These are phyloP conservation scores for Corbicula japonica DNA, from an alignment of 2,888 invertebrate species.

Conservation along the genomic window DNA sequence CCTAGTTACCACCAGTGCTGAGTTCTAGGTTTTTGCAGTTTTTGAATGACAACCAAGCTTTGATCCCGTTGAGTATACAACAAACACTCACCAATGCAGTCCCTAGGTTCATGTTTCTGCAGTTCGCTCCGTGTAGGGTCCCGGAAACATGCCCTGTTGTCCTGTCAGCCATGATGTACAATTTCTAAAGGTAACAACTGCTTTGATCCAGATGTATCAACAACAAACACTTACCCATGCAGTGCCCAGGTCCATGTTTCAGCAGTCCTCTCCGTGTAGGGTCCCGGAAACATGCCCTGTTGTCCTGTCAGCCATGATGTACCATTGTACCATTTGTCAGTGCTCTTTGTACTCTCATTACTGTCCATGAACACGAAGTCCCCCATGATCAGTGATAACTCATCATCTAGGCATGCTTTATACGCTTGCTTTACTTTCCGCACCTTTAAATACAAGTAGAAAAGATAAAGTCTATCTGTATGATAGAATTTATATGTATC, in stretches of 20 bases:
- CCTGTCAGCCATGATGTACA: slow-evolving; percentile 94
- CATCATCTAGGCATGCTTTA: slow-evolving; percentile 89
- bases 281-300: slow-evolving; percentile 93
- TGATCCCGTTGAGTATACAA: no score
- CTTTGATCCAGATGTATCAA: not conserved
- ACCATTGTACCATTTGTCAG: slow-evolving; percentile 96
- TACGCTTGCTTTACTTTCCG: slow-evolving; percentile 87
- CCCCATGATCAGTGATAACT: slow-evolving; percentile 93
- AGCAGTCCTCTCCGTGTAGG: slow-evolving; percentile 93
- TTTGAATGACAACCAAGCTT: no score
- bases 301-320: slow-evolving; percentile 94
- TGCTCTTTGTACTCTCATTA: slow-evolving; percentile 90
- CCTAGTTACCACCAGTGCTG: no score
- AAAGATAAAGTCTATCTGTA: no score
- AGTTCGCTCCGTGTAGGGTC: slow-evolving; percentile 93
- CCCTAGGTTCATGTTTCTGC: slow-evolving; percentile 97
- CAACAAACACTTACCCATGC: slow-evolving; percentile 88
- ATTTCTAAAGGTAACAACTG: slow-evolving; percentile 87
- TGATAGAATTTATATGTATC: no score
- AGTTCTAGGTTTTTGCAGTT: no score
- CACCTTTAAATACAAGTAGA: slow-evolving; percentile 72
- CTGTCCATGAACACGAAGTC: slow-evolving; percentile 94
- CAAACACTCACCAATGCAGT: slow-evolving; percentile 89
- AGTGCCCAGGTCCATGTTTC: slow-evolving; percentile 97
- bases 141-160: slow-evolving; percentile 92